phyloP scores from a whole-genome alignment of 1,140 invertebrate genomes.

The Drosophila kohkoa region DNA sequence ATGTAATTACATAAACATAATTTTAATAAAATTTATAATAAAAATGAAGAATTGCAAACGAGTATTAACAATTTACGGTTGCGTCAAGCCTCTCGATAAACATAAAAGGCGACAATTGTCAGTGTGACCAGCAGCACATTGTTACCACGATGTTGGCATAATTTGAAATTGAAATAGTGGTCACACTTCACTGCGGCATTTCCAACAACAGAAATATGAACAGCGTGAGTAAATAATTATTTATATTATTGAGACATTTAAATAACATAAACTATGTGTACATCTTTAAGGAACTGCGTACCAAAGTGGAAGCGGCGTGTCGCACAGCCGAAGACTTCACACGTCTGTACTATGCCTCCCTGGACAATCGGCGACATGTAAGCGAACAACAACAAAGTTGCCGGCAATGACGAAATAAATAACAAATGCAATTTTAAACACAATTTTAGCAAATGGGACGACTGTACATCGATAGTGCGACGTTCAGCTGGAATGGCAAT shows the following conservation, averaged over 20 bases:
- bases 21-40: too few species aligned
- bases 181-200: background rate
- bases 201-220: slow-evolving; percentile 32
- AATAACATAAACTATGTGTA: background rate
- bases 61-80: too few species aligned
- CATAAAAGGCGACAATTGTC: background rate
- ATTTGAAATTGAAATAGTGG: background rate
- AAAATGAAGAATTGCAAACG: too few species aligned
- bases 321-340: slow-evolving; percentile 92
- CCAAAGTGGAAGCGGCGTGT: slow-evolving; percentile 90
- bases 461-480: slow-evolving; percentile 92
- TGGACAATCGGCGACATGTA: slow-evolving; percentile 93
- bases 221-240: slow-evolving; percentile 27
- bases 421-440: slow-evolving; percentile 15
- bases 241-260: slow-evolving; percentile 2
- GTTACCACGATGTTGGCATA: background rate
- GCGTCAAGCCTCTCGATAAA: background rate
- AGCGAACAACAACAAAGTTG: slow-evolving; percentile 68
- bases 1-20: too few species aligned
- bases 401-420: slow-evolving; percentile 25
- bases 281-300: slow-evolving; percentile 54
- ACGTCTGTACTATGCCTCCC: slow-evolving; percentile 92
- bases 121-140: background rate
- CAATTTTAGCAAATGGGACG: slow-evolving; percentile 88
- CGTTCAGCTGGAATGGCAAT: slow-evolving; percentile 95